Percentiles rank a stretch among this genome's conserved stretches.
These are phyloP conservation scores for Alligator mississippiensis DNA, from an alignment of 2,113 vertebrate genomes.

Conservation along the genomic window DNA sequence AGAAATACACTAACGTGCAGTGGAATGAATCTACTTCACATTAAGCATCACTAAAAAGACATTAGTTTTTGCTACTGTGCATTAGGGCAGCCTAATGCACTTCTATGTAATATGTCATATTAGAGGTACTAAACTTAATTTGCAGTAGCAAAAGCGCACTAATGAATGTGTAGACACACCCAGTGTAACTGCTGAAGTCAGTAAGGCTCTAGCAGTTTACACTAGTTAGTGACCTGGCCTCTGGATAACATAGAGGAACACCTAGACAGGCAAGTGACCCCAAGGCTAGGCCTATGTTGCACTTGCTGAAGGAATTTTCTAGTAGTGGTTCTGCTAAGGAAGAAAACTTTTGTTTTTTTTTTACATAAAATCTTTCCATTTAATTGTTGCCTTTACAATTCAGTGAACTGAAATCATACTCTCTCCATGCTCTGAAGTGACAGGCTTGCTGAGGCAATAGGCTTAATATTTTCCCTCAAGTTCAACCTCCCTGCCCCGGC, in stretches of 20 bases:
- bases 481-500: neutral
- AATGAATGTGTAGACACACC: rapidly evolving
- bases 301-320: neutral
- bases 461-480: neutral
- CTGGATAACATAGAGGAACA: neutral
- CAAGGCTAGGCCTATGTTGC: rapidly evolving
- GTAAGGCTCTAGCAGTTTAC: rapidly evolving
- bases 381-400: neutral
- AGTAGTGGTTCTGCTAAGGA: rapidly evolving
- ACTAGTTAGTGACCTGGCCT: neutral
- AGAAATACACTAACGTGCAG: too few species aligned
- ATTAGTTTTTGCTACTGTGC: too few species aligned
- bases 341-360: neutral
- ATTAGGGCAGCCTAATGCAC: too few species aligned
- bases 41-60: too few species aligned
- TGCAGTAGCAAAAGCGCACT: too few species aligned
- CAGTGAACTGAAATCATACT: neutral
- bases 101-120: too few species aligned
- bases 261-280: neutral
- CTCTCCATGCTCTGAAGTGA: neutral
- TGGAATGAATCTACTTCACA: too few species aligned
- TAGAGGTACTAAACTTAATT: too few species aligned
- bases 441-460: neutral
- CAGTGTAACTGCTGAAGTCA: neutral
- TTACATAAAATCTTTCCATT: neutral